Base-by-base conservation (phyloP, 2,797 vertebrate genomes). In the Florisuga fusca region DNA sequence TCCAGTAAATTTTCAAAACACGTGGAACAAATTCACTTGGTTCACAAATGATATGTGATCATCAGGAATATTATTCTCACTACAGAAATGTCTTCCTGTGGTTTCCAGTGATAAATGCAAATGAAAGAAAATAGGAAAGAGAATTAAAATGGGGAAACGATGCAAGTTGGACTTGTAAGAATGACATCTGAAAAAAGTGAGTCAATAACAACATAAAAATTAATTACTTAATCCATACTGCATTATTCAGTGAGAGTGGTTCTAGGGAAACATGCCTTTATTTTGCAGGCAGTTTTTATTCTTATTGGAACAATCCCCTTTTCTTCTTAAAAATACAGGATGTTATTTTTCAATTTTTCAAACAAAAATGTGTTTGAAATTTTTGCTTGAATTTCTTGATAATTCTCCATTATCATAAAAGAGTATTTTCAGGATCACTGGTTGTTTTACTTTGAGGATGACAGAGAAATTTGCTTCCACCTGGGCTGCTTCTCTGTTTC, bases 1-100 rank as follows among this genome's bases (percentile, higher is more conserved):
- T 38, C 62, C 57, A 76, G 33, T 68, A 21, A 46, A 91, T n/a
- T 38, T 87, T 90, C 59, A 85, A 93, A 86, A 89, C 92, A 96
- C 75, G 82, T 97, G 94, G 94, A 97, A 96, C 57, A 95, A 94
- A 95, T 97, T 96, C 87, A 71, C 43, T 76, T 6, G 2, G 84
- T 36, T 94, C 51, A 61, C 75, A 97, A 92, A 94, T 95, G 79
- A 95, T 94, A 93, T 77, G 95, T 77, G 87, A 95, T 88, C 94
- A 93, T 75, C 38, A 84, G 55, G 64, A 96, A 95, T 87, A 12
- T 94, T 88, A 94, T 85, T 73, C 84, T 91, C 46, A 78, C 85
- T 93, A 89, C 41, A 94, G 80, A 94, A 96, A 91, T 80, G 90
- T 90, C 81, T 96, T 96, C 94, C 84, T 96, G 87, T 78, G 94